Evolutionary conservation across 1,140 invertebrate species (phyloP), one percentile per base, ranked within the genome.

Genomic region (Cydia strobilella): DNA sequence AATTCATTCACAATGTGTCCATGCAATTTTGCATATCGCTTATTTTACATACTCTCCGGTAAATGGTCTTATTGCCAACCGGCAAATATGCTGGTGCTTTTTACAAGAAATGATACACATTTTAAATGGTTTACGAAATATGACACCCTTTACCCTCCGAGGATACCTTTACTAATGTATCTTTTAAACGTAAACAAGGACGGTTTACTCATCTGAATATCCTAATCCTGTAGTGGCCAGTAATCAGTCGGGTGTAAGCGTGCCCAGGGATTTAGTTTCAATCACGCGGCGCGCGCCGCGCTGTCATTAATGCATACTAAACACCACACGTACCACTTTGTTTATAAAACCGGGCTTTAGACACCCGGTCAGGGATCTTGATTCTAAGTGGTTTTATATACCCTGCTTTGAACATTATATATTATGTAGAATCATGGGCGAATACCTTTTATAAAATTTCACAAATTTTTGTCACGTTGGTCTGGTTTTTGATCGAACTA

Each of bases 231-330:
- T 74, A 62, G 73, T 65, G 73, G 27, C 3, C 51, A 42, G 62
- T 51, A 74, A 74, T 74, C 73, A 74, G 73, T 65, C 73, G 73
- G 27, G 25, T 18, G 72, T 73, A 59, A 63, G 15, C 25, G 27
- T 35, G 12, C 25, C 62, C n/a, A 25, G 73, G 73, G 73, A 74
- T 74, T 74, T 74, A 74, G 73, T 74, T 74, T 74, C 73, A 74
- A 74, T 74, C 73, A 74, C 73, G 73, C 15, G 54, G 12, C n/a
- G 31, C 54, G 31, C 59, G n/a, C 13, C 73, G n/a, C 25, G 27
- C 20, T 23, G 54, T 74, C 51, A 74, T 74, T 74, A 74, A 74
- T 74, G 73, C 59, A 74, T 74, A 74, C 73, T 74, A 74, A 74
- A 74, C 73, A 74, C 31, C 9, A 74, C 62, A 74, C 73, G 73